Evolutionary conservation across 2,888 invertebrate genomes (phyloP).

Genomic region (Drosophila birchii): DNA sequence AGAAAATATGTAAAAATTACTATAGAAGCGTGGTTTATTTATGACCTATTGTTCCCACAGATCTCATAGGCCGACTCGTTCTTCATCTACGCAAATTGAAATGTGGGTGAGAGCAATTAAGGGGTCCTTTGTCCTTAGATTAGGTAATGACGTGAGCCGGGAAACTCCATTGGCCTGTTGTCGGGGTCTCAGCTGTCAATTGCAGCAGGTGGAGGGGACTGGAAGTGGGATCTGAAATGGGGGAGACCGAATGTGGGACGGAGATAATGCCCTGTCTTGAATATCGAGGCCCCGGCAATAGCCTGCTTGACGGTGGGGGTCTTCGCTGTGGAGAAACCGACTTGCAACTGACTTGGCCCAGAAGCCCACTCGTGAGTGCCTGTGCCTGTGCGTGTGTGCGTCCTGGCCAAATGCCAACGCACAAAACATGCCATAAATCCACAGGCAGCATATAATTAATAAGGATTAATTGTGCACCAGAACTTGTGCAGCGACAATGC

Average conservation of each 20-base stretch:
- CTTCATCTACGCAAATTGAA: slow-evolving; percentile 14
- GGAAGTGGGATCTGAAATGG: neutral
- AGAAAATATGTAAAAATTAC: neutral
- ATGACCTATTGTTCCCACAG: slow-evolving; percentile 23
- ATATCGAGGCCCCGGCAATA: slow-evolving; percentile 40
- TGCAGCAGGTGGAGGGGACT: slow-evolving; percentile 40
- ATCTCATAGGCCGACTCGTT: slow-evolving; percentile 25
- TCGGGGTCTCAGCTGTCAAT: slow-evolving; percentile 64
- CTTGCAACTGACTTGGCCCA: slow-evolving; percentile 61
- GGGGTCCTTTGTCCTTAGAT: slow-evolving; percentile 52
- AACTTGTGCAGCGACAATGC: slow-evolving; percentile 59
- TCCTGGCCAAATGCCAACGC: slow-evolving; percentile 68
- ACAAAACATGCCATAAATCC: slow-evolving; percentile 78
- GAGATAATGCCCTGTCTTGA: slow-evolving; percentile 38
- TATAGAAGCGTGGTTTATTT: neutral
- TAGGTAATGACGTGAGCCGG: slow-evolving; percentile 32
- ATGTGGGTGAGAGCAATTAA: slow-evolving; percentile 53
- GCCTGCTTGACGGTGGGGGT: slow-evolving; percentile 38
- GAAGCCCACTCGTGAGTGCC: slow-evolving; percentile 27
- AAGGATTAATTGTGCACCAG: slow-evolving; percentile 80
- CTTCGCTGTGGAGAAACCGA: slow-evolving; percentile 21
- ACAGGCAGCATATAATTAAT: slow-evolving; percentile 77
- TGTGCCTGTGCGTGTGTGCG: slow-evolving; percentile 32
- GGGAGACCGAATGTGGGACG: neutral
- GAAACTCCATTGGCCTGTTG: slow-evolving; percentile 54